Conservation (phyloP, 1,140 invertebrate species). For the Brachionus plicatilis region DNA sequence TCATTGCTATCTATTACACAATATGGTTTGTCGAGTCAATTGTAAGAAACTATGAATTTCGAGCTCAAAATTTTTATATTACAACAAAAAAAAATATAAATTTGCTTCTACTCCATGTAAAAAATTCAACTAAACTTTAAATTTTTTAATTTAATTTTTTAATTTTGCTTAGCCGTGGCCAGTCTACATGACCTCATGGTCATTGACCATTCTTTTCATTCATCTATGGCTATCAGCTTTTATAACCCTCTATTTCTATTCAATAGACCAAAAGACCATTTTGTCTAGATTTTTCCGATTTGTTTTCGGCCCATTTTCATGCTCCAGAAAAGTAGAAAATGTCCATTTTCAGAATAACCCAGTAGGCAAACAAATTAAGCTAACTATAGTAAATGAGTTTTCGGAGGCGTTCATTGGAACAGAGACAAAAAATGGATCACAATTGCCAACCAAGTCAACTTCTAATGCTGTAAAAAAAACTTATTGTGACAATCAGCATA, state of each 20-base stretch:
- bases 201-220: conserved; percentile 21
- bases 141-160: not conserved
- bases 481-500: conserved; percentile 25
- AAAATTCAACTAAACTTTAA: not conserved
- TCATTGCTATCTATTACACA: conserved; percentile 39
- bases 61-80: conserved; percentile 17
- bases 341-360: not conserved
- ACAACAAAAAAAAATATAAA: conserved; percentile 14
- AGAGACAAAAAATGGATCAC: not conserved
- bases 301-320: conserved; percentile 33
- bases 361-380: not conserved
- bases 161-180: not conserved
- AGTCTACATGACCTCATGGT: conserved; percentile 38
- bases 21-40: conserved; percentile 35
- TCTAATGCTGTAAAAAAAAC: not conserved
- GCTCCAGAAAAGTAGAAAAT: not conserved
- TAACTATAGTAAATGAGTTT: not conserved
- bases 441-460: not conserved
- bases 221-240: conserved; percentile 27
- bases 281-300: not conserved
- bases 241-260: conserved; percentile 25
- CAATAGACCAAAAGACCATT: conserved; percentile 1
- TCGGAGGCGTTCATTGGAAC: not conserved
- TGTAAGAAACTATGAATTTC: conserved; percentile 34
- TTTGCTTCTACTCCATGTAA: conserved; percentile 27